Conservation (phyloP, 2,797 vertebrate genomes). For the Sebastes vulpes region DNA sequence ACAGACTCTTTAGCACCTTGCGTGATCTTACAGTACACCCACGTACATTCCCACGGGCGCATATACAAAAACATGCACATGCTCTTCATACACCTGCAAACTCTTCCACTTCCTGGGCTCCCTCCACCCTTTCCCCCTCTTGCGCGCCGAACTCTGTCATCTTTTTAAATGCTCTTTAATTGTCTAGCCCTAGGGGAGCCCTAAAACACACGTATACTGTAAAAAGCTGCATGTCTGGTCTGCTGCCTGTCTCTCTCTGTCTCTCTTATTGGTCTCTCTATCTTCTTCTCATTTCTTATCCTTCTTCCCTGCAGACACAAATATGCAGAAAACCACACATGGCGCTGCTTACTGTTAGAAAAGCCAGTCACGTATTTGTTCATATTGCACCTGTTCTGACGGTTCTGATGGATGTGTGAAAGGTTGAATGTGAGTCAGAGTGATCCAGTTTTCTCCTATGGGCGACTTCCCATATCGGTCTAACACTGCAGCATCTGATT, state of each 20-base stretch:
- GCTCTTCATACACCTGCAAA: constrained; percentile 68
- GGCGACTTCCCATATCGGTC: neutral
- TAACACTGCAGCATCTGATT: neutral
- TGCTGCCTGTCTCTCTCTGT: constrained; percentile 42
- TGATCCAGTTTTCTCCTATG: neutral
- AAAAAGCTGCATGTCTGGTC: constrained; percentile 69
- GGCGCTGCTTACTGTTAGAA: neutral
- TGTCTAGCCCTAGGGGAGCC: constrained; percentile 65
- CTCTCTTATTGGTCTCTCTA: neutral
- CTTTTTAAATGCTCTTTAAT: constrained; percentile 81
- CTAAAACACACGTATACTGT: constrained; percentile 62
- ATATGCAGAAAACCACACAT: neutral
- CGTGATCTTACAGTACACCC: constrained; percentile 13
- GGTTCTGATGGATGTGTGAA: neutral
- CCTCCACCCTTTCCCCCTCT: constrained; percentile 44
- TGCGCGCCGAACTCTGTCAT: constrained; percentile 65
- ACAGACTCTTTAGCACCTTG: constrained; percentile 15
- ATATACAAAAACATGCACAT: constrained; percentile 25
- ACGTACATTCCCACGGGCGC: neutral
- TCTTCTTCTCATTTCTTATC: constrained; percentile 10
- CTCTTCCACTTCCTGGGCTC: constrained; percentile 35
- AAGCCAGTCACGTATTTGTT: neutral
- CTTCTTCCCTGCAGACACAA: constrained; percentile 3
- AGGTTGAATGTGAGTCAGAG: neutral
- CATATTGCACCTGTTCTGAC: constrained; percentile 20